Percentiles rank a stretch among this genome's conserved stretches.
Conservation (phyloP, 2,888 invertebrate genomes). For the Prenolepis imparis region DNA sequence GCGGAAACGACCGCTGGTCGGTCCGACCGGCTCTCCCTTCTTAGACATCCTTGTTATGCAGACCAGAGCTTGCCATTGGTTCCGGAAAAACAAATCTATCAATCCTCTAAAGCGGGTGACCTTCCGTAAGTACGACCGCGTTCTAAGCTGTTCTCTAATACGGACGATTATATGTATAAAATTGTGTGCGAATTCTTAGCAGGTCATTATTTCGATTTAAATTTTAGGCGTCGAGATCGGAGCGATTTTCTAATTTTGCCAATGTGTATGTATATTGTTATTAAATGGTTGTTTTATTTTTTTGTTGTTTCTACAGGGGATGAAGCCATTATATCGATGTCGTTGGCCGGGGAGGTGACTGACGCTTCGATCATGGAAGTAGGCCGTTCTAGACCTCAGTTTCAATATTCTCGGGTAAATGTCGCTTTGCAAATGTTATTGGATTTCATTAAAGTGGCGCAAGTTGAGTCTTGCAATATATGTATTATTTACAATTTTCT, state of each 20-base stretch:
- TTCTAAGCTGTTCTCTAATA: not conserved
- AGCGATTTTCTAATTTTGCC: not conserved
- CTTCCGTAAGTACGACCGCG: conserved; percentile 80
- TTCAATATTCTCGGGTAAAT: conserved; percentile 84
- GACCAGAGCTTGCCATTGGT: conserved; percentile 81
- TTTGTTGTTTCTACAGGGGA: conserved; percentile 84
- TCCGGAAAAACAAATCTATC: conserved; percentile 73
- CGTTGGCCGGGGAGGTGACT: conserved; percentile 86
- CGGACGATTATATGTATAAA: not conserved
- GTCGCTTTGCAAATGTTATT: conserved; percentile 16
- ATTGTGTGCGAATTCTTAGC: not conserved
- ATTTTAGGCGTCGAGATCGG: not conserved
- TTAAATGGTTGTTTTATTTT: not conserved
- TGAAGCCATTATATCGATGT: conserved; percentile 87
- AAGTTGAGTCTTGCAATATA: not conserved
- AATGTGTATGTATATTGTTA: conserved; percentile 7
- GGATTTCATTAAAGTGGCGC: not conserved
- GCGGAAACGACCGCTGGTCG: conserved; percentile 81
- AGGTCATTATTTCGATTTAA: not conserved
- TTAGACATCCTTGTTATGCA: conserved; percentile 80
- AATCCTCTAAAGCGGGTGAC: conserved; percentile 75
- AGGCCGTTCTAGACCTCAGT: conserved; percentile 85
- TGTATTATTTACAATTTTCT: conserved; percentile 16
- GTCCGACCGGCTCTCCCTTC: conserved; percentile 83
- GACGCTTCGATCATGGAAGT: conserved; percentile 85